Base-by-base conservation (phyloP, 1,140 invertebrate genomes). In the Laupala kohalensis region DNA sequence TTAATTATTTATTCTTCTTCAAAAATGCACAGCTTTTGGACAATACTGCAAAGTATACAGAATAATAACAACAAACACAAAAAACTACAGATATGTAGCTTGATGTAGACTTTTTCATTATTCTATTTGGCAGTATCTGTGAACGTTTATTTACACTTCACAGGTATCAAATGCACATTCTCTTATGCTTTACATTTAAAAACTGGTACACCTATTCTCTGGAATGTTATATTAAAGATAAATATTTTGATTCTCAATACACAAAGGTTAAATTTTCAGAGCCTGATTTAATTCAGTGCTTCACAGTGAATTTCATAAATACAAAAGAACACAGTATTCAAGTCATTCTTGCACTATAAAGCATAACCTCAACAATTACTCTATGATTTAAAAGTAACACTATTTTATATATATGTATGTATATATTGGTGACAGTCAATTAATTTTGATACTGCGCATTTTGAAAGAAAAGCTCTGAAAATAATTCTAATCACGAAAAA, bases 51-150 rank as follows among this genome's bases (percentile, higher is more conserved):
- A 29, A 68, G 29, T 12, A 23, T 27, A 66, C 25, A 66, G 12
- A 25, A 66, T 26, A 66, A 25, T 15, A 68, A 68, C n/a, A 29
- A 2, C 24, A 27, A 30, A 68, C 26, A 30, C 24, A 37, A 29
- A n/a, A 68, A 23, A 3, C 19, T 68, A 29, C 67, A 30, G 67
- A 68, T 68, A 68, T 68, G 67, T 68, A 68, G 67, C 67, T 68
- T 1, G 27, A 68, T 29, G 65, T 66, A 66, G n/a, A 26, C 15
- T 24, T 26, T 25, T 23, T 24, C 5, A 64, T 64, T 64, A n/a
- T 23, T n/a, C n/a, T 24, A 64, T 25, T 67, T 26, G 25, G n/a
- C 19, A 67, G 27, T 27, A 67, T 25, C 25, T 23, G n/a, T 29
- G 27, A 68, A 5, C 28, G 28, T 37, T 68, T 27, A 68, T 29